Conservation (phyloP, 1,140 invertebrate genomes). For the Prorops nasuta region DNA sequence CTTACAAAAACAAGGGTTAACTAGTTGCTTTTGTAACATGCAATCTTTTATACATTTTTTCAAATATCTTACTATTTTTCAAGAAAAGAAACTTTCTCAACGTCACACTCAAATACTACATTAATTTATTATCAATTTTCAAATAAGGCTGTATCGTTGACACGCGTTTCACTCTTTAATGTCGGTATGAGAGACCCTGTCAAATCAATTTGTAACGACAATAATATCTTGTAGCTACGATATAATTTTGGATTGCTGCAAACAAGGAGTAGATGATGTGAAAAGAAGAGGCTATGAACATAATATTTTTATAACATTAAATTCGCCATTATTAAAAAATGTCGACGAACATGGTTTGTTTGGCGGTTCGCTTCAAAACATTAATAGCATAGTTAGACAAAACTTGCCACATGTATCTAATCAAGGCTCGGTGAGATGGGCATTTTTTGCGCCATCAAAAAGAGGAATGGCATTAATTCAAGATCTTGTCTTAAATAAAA, state of each 20-base stretch:
- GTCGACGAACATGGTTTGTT: constrained; percentile 76
- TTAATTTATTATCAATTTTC: too few species aligned
- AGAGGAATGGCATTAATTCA: constrained; percentile 63
- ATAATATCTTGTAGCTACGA: too few species aligned
- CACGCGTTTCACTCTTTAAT: too few species aligned
- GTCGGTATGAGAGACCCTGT: too few species aligned
- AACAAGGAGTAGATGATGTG: constrained; percentile 63
- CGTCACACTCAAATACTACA: too few species aligned
- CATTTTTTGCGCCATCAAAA: constrained; percentile 70
- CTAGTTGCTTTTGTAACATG: too few species aligned
- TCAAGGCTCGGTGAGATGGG: constrained; percentile 72
- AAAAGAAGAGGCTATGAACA: constrained; percentile 66
- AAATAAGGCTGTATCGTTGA: too few species aligned
- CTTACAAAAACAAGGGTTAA: too few species aligned
- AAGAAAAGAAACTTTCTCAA: too few species aligned
- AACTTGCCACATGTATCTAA: constrained; percentile 60
- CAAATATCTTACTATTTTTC: too few species aligned
- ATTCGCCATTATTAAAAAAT: constrained; percentile 78
- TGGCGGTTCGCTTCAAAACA: constrained; percentile 62
- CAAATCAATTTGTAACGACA: too few species aligned
- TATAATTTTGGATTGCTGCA: constrained; percentile 82
- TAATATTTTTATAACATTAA: constrained; percentile 79
- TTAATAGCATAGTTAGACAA: constrained; percentile 56
- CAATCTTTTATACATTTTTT: too few species aligned
- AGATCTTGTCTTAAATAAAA: constrained; percentile 62